These are phyloP conservation scores for Numida meleagris DNA, from an alignment of 2,113 vertebrate genomes.

Conservation along the genomic window DNA sequence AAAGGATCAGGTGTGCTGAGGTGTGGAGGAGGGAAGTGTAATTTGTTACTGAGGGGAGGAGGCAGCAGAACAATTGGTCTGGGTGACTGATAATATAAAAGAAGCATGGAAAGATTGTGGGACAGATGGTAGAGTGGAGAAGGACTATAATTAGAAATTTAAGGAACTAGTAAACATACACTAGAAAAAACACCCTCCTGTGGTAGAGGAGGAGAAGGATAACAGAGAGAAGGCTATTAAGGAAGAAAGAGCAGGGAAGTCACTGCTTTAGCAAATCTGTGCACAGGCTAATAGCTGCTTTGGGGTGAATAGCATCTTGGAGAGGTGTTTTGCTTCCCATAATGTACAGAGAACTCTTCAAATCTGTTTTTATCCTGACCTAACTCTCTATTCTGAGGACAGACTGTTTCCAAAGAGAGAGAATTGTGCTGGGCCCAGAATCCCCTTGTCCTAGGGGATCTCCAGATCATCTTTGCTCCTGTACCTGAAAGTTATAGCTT, in stretches of 20 bases:
- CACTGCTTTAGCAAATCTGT: background rate
- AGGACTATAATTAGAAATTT: background rate
- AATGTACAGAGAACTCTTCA: background rate
- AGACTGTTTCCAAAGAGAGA: background rate
- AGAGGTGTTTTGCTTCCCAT: background rate
- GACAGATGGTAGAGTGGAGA: background rate
- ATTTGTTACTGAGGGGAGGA: background rate
- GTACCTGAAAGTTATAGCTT: background rate
- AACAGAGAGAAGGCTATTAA: background rate
- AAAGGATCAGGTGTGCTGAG: background rate
- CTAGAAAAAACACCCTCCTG: background rate
- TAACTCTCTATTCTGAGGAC: background rate
- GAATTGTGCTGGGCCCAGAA: background rate
- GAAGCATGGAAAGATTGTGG: background rate
- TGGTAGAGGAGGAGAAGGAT: background rate
- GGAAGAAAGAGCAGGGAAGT: background rate
- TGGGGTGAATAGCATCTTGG: background rate
- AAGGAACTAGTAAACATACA: slow-evolving; percentile 27
- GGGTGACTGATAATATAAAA: background rate
- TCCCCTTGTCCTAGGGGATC: background rate
- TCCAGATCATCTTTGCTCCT: background rate
- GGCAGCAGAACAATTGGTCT: background rate
- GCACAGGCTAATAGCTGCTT: background rate
- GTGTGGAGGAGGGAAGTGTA: background rate
- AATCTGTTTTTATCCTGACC: background rate